Conservation (phyloP, 2,797 vertebrate genomes). For the Syndactyla subalaris region DNA sequence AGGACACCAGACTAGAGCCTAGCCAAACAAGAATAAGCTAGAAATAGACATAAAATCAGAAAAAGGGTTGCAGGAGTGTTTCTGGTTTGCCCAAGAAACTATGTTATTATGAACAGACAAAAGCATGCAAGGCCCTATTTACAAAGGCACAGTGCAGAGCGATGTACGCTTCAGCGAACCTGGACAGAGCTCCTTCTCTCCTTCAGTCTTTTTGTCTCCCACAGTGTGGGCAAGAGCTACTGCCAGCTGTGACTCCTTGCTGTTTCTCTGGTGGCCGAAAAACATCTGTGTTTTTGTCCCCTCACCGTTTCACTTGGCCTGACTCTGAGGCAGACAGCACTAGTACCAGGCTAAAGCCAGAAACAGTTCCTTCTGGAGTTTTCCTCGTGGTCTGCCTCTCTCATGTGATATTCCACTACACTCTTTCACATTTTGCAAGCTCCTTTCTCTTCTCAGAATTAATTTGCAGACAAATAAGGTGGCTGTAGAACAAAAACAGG, state of each 20-base stretch:
- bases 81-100: not conserved
- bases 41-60: not conserved
- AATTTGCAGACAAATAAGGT: not conserved
- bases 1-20: not conserved
- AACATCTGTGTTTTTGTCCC: not conserved
- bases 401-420: not conserved
- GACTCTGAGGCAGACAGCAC: not conserved
- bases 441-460: not conserved
- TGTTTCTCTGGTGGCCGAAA: not conserved
- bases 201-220: not conserved
- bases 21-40: not conserved
- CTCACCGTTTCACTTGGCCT: not conserved
- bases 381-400: not conserved
- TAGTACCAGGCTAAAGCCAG: not conserved
- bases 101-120: not conserved
- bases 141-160: not conserved
- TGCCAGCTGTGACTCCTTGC: not conserved
- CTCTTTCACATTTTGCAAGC: not conserved
- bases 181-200: not conserved
- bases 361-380: not conserved
- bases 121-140: not conserved
- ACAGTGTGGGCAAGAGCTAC: not conserved
- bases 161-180: fast-evolving
- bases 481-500: not conserved
- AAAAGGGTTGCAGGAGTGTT: not conserved